Conservation (phyloP, 2,797 vertebrate species). For the Neostethus bicornis region DNA sequence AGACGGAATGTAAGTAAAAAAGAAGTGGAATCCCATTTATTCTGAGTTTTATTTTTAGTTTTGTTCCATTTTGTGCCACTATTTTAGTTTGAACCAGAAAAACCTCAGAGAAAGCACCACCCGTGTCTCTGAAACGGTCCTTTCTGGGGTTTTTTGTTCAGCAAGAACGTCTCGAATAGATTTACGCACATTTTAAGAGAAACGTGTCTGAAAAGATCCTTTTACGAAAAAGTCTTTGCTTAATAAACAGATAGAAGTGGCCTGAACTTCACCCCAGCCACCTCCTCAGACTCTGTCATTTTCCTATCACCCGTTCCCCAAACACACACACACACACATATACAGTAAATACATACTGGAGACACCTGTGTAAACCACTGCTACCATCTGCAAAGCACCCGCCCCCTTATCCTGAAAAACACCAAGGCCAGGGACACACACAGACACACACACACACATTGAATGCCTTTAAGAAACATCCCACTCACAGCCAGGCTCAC, state of each 20-base stretch:
- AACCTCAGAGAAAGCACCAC: too few species aligned
- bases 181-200: too few species aligned
- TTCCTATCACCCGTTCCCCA: not conserved
- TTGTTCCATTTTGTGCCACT: too few species aligned
- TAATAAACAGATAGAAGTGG: constrained; percentile 49
- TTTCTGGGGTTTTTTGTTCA: too few species aligned
- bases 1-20: too few species aligned
- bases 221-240: constrained; percentile 23
- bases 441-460: constrained; percentile 17
- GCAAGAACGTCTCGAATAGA: too few species aligned
- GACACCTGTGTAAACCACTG: constrained; percentile 81
- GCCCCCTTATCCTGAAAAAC: constrained; percentile 53
- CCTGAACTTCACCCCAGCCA: constrained; percentile 54
- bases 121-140: too few species aligned
- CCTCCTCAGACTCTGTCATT: constrained; percentile 2
- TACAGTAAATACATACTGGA: constrained; percentile 49
- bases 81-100: too few species aligned
- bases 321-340: constrained; percentile 12
- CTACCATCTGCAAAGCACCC: constrained; percentile 75
- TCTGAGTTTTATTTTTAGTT: too few species aligned
- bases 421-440: constrained; percentile 46
- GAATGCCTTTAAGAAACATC: constrained; percentile 24
- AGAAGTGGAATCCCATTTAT: too few species aligned
- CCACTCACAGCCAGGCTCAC: constrained; percentile 17
- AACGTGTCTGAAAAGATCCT: not conserved